These are phyloP conservation scores for Furcifer pardalis DNA, from an alignment of 2,797 vertebrate species.

Conservation along the genomic window DNA sequence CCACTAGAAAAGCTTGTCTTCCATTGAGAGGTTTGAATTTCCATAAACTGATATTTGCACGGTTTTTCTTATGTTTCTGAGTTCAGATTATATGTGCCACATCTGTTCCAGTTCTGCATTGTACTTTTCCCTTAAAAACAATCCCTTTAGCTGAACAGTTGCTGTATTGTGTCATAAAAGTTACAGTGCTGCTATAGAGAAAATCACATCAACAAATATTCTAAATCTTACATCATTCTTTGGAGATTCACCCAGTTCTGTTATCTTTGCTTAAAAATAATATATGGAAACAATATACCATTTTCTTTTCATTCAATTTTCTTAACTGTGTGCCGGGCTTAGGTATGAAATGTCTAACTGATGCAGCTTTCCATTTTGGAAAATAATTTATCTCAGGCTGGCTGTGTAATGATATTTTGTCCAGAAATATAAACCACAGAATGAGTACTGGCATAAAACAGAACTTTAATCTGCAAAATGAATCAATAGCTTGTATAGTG, in stretches of 20 bases:
- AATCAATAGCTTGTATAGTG: neutral
- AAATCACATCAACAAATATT: neutral
- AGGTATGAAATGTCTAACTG: neutral
- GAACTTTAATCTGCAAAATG: neutral
- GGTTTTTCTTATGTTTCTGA: neutral
- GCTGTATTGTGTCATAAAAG: neutral
- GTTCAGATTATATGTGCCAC: neutral
- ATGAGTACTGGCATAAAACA: neutral
- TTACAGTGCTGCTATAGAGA: neutral
- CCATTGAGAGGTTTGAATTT: neutral
- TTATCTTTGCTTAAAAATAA: neutral
- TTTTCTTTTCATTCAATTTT: neutral
- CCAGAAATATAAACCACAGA: constrained; percentile 8
- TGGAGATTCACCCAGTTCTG: neutral
- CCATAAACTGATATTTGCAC: neutral
- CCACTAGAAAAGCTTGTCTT: neutral
- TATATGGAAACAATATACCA: neutral
- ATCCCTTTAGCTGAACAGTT: neutral
- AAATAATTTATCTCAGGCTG: neutral
- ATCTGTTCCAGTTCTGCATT: neutral
- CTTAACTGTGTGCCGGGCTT: neutral
- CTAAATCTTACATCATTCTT: neutral
- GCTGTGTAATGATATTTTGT: neutral
- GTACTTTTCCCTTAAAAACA: neutral
- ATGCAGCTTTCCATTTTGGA: neutral